phyloP scores from a whole-genome alignment of 2,797 vertebrate genomes.

The Sebastes elongatus region DNA sequence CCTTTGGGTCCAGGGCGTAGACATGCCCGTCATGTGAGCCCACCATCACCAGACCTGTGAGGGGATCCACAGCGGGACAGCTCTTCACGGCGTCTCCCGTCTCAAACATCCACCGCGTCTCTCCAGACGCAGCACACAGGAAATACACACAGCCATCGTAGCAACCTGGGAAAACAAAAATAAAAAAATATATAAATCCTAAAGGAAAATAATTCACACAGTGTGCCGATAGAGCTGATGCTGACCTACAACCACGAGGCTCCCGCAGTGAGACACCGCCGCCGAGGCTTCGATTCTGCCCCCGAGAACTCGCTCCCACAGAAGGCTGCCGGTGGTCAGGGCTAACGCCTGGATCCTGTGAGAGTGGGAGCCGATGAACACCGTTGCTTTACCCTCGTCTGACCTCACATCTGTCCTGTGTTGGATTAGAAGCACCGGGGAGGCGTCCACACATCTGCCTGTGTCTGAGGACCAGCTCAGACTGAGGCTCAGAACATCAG shows the following conservation, averaged over 20 bases:
- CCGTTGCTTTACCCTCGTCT: constrained; percentile 46
- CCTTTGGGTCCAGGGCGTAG: constrained; percentile 91
- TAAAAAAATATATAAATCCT: not conserved
- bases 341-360: constrained; percentile 89
- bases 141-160: constrained; percentile 91
- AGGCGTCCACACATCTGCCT: constrained; percentile 94
- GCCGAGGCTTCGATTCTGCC: constrained; percentile 93
- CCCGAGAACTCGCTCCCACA: constrained; percentile 92
- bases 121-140: constrained; percentile 82
- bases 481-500: constrained; percentile 54
- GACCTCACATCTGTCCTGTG: constrained; percentile 2
- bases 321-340: constrained; percentile 81
- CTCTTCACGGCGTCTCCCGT: constrained; percentile 92
- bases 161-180: constrained; percentile 82
- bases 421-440: constrained; percentile 86
- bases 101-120: constrained; percentile 87
- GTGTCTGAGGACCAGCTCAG: constrained; percentile 91
- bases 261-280: constrained; percentile 87
- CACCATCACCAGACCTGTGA: constrained; percentile 86
- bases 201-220: not conserved
- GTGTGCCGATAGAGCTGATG: not conserved
- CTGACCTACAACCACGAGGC: constrained; percentile 89
- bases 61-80: constrained; percentile 85
- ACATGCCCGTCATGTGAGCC: constrained; percentile 93
- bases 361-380: constrained; percentile 94